These are phyloP conservation scores for Lottia scabra DNA, from an alignment of 2,888 invertebrate species.

Conservation along the genomic window DNA sequence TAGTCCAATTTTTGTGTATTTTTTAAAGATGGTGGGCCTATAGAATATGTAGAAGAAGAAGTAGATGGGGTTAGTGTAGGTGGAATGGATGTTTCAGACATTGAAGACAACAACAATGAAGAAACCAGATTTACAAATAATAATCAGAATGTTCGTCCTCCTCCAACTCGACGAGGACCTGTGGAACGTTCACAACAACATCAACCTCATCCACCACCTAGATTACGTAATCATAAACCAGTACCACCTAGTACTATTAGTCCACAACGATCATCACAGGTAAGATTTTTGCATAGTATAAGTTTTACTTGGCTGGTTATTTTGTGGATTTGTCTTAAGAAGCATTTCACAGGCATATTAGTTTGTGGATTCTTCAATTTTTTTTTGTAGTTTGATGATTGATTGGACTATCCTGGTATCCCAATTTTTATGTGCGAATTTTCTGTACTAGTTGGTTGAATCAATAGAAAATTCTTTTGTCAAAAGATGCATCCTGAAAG, in stretches of 20 bases:
- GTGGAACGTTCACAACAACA: conserved; percentile 23
- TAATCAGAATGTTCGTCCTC: conserved; percentile 16
- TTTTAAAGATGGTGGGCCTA: conserved; percentile 9
- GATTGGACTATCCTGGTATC: too few relatives aligned
- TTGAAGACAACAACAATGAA: conserved; percentile 52
- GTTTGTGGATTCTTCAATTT: too few relatives aligned
- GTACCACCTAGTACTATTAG: neutral
- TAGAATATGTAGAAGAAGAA: conserved; percentile 43
- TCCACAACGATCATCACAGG: neutral
- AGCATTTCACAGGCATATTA: too few relatives aligned
- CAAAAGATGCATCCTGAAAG: too few relatives aligned
- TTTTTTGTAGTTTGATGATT: too few relatives aligned
- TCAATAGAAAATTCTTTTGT: too few relatives aligned
- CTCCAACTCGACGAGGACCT: conserved; percentile 6
- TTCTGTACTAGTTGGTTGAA: too few relatives aligned
- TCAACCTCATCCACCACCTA: conserved; percentile 3
- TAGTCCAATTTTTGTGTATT: too few relatives aligned
- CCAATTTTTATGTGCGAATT: too few relatives aligned
- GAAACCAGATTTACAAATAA: neutral
- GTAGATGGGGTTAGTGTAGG: conserved; percentile 63
- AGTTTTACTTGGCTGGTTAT: too few relatives aligned
- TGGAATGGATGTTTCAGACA: conserved; percentile 67
- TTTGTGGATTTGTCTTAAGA: too few relatives aligned
- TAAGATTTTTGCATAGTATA: neutral
- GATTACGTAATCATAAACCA: neutral